Conservation (phyloP, 2,113 vertebrate genomes). For the Atractosteus spatula region DNA sequence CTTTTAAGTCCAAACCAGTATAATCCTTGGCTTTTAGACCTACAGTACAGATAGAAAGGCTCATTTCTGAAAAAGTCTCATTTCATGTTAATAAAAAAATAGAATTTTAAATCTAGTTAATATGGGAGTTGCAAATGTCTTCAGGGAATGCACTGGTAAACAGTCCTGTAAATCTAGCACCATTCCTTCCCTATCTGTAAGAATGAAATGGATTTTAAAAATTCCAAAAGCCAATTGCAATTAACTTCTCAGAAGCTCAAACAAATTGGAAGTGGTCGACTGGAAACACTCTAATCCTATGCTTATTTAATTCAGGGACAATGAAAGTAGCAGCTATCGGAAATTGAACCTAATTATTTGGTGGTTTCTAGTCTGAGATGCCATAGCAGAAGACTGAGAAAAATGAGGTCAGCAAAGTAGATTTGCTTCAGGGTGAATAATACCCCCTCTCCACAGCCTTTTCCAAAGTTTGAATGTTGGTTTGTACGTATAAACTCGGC, state of each 20-base stretch:
- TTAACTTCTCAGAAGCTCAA: conserved; percentile 25
- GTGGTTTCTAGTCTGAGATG: neutral
- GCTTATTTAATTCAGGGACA: conserved; percentile 21
- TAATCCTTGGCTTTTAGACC: neutral
- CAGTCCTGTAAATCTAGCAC: neutral
- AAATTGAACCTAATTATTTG: conserved; percentile 21
- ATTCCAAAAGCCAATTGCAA: conserved; percentile 20
- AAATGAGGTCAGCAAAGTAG: neutral
- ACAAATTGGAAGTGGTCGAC: conserved; percentile 20
- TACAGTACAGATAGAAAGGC: neutral
- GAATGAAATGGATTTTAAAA: conserved; percentile 21
- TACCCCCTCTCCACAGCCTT: neutral
- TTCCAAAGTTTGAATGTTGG: conserved; percentile 3
- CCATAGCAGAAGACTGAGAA: neutral
- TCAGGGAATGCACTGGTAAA: conserved; percentile 17
- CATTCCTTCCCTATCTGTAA: conserved; percentile 12
- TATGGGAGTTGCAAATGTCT: conserved; percentile 10
- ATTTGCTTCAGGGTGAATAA: conserved; percentile 27
- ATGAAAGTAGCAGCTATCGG: conserved; percentile 8
- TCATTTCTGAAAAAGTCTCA: conserved; percentile 1
- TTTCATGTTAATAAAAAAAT: neutral
- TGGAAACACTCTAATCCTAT: conserved; percentile 23
- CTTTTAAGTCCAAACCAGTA: too few relatives aligned
- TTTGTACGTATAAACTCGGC: neutral
- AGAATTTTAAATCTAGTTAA: neutral